A percentile compares a stretch with the other conserved stretches of the same genome.
Evolutionary conservation across 2,797 vertebrate species (phyloP).

Genomic region (Schizothorax lantsangensis): DNA sequence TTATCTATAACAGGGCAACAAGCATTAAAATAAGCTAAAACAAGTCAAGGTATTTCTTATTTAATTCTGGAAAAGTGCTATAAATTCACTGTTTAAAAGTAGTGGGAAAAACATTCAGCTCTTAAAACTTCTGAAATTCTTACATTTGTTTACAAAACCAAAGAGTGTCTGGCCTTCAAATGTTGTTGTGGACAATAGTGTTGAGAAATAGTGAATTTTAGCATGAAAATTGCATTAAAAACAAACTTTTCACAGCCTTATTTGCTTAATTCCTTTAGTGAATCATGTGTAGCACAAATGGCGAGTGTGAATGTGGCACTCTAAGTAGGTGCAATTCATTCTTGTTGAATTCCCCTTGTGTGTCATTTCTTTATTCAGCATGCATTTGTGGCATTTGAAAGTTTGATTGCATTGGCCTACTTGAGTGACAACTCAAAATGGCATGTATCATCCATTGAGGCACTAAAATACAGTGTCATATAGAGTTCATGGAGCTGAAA

Average conservation of each 20-base stretch:
- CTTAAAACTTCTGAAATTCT: not conserved
- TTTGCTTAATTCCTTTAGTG: not conserved
- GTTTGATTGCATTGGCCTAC: not conserved
- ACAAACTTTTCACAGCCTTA: not conserved
- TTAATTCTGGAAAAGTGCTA: not conserved
- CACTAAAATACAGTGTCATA: not conserved
- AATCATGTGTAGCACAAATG: not conserved
- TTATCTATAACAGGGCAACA: not conserved
- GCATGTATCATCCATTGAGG: not conserved
- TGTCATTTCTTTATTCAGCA: not conserved
- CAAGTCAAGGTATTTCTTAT: not conserved
- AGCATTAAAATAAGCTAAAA: not conserved
- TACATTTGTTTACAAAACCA: not conserved
- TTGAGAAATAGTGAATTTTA: not conserved
- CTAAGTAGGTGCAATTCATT: not conserved
- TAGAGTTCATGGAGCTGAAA: slow-evolving; percentile 45
- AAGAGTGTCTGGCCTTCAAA: not conserved
- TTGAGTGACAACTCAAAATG: slow-evolving; percentile 14
- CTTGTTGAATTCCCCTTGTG: not conserved
- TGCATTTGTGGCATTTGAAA: slow-evolving; percentile 17
- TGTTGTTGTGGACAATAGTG: not conserved
- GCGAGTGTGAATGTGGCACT: not conserved
- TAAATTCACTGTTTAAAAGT: not conserved
- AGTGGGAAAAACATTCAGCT: not conserved
- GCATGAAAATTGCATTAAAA: too few species aligned